Base-by-base conservation (phyloP, 2,797 vertebrate genomes). In the Myripristis jacobus region DNA sequence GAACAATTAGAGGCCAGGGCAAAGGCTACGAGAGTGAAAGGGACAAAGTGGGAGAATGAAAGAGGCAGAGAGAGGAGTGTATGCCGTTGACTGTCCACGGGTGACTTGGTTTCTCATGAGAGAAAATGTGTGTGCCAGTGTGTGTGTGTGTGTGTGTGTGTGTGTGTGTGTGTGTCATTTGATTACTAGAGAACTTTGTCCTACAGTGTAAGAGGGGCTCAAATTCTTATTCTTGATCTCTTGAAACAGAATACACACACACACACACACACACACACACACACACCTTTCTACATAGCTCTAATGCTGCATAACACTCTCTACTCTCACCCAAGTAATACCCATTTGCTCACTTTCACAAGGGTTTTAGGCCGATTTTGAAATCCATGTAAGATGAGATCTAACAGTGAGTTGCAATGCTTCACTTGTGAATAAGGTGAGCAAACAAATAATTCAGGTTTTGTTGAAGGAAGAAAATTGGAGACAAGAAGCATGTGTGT, bases 231-330 rank as follows among this genome's bases (percentile, higher is more conserved):
- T 66, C 22, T 38, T 13, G 24, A 19, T 44, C 4, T 67, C 15
- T 64, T 6, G 60, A 67, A 47, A 57, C 57, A 60, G 57, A 64
- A 63, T 51, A 56, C 65, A 13, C 66, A 43, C 29, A 44, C 13
- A 63, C 47, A 53, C 13, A 18, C 6, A 48, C n/a, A 18, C 46
- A 43, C 34, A 61, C 43, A 61, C 43, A 38, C 38, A 25, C 22
- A 24, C 25, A 57, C 43, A 48, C 43, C 9, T 70, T 57, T 21
- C 27, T 70, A 25, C 62, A 58, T 19, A 74, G 51, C 79, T 73
- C 47, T 52, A 48, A 25, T 48, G 19, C 70, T 15, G 22, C 70
- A 46, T 59, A 24, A 53, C 55, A 43, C 27, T 48, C 48, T 29
- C 48, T 41, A 3, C 50, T 60, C 55, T 66, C 46, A 44, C 48